Evolutionary conservation across 2,888 invertebrate species (phyloP).

Genomic region (Torymus aiolomorphi): DNA sequence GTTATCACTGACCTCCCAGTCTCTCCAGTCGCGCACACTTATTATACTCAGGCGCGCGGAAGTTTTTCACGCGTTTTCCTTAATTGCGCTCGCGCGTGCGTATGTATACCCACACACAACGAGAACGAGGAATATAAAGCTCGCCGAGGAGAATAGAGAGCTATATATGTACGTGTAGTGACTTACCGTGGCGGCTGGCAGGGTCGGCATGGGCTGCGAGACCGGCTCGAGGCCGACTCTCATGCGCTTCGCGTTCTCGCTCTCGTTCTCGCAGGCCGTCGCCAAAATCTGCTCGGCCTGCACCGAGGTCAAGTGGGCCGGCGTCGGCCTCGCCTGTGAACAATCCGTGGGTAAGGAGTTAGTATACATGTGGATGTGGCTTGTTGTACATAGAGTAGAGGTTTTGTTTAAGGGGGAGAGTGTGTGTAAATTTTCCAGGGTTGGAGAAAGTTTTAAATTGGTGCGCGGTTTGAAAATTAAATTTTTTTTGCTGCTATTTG

Average conservation of each 20-base stretch:
- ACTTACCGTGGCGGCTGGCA: slow-evolving; percentile 81
- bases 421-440: too few relatives aligned
- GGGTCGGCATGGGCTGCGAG: slow-evolving; percentile 90
- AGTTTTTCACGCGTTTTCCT: slow-evolving; percentile 21
- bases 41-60: neutral
- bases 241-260: slow-evolving; percentile 98
- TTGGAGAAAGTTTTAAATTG: too few relatives aligned
- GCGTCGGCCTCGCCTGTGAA: slow-evolving; percentile 91
- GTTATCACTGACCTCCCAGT: slow-evolving; percentile 69
- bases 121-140: neutral
- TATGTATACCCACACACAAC: too few relatives aligned
- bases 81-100: neutral
- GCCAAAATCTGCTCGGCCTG: slow-evolving; percentile 97
- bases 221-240: slow-evolving; percentile 95
- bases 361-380: too few relatives aligned
- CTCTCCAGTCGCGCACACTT: neutral
- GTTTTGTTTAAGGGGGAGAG: too few relatives aligned
- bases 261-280: slow-evolving; percentile 97
- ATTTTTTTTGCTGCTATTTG: too few relatives aligned
- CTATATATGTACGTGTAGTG: neutral
- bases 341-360: slow-evolving; percentile 5
- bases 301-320: slow-evolving; percentile 96
- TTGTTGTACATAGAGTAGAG: too few relatives aligned
- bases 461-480: too few relatives aligned
- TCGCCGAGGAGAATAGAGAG: neutral